Conservation (phyloP, 2,113 vertebrate species). For the Nasalis larvatus region DNA sequence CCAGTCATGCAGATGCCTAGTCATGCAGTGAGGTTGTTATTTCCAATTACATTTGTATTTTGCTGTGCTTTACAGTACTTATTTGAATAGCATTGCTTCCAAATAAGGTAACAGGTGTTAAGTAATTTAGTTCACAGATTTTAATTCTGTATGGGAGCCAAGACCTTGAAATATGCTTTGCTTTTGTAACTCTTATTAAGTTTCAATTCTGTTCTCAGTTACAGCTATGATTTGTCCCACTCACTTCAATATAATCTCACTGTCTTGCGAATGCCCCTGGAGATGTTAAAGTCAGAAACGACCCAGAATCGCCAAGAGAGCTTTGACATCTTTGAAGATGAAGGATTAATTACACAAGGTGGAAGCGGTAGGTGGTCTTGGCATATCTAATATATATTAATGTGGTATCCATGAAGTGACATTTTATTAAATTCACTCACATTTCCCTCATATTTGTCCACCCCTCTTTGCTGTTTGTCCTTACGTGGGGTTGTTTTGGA, state of each 20-base stretch:
- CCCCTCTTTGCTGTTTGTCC: constrained; percentile 9
- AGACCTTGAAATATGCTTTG: constrained; percentile 13
- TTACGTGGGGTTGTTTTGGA: constrained; percentile 22
- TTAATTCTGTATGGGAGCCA: not conserved
- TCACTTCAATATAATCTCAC: constrained; percentile 98
- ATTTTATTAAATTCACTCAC: not conserved
- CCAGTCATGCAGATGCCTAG: not conserved
- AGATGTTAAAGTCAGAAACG: constrained; percentile 87
- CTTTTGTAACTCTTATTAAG: constrained; percentile 62
- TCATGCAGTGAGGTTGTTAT: not conserved
- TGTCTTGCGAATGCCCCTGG: constrained; percentile 90
- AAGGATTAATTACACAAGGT: constrained; percentile 93
- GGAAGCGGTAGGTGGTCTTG: constrained; percentile 82
- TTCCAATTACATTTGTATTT: not conserved
- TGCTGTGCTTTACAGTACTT: not conserved
- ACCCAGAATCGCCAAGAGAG: constrained; percentile 89
- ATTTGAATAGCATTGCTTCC: not conserved
- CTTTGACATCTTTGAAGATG: constrained; percentile 99
- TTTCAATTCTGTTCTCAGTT: constrained; percentile 86
- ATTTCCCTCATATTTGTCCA: not conserved
- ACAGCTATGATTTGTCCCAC: constrained; percentile 98
- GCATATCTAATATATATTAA: not conserved
- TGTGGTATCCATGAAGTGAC: not conserved
- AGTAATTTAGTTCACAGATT: constrained; percentile 39
- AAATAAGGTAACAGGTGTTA: not conserved